phyloP scores from a whole-genome alignment of 2,888 invertebrate species.

The Pycnomerus fuliginosus region DNA sequence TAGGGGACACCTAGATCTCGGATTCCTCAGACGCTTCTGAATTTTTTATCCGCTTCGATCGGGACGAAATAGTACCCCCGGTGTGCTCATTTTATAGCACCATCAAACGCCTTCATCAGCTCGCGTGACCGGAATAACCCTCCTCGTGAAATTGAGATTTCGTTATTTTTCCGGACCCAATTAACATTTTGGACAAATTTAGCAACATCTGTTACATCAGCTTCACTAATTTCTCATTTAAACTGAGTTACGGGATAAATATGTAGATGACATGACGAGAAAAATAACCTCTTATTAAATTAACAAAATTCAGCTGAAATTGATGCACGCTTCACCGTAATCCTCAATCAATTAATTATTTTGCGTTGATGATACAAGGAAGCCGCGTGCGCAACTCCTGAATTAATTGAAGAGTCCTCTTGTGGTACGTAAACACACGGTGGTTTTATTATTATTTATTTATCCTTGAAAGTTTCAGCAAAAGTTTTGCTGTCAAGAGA shows the following conservation, averaged over 20 bases:
- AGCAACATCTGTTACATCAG: constrained; percentile 43
- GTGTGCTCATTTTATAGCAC: constrained; percentile 30
- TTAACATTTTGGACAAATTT: constrained; percentile 4
- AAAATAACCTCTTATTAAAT: constrained; percentile 20
- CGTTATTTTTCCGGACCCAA: constrained; percentile 23
- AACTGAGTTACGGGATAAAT: constrained; percentile 43
- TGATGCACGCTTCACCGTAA: not conserved
- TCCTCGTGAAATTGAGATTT: constrained; percentile 1
- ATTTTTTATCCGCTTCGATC: not conserved
- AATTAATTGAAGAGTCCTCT: no score
- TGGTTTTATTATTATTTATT: no score
- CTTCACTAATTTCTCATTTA: constrained; percentile 46
- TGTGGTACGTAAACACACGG: no score
- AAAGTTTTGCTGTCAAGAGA: no score
- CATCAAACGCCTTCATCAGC: constrained; percentile 34
- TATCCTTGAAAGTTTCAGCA: no score
- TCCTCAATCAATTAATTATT: constrained; percentile 3
- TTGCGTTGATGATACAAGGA: no score
- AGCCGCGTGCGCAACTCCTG: no score
- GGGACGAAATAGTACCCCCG: constrained; percentile 8
- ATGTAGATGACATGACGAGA: constrained; percentile 32
- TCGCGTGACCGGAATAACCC: constrained; percentile 31
- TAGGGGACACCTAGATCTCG: no score
- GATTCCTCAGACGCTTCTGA: no score
- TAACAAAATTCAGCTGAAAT: constrained; percentile 20